Evolutionary conservation across 2,113 vertebrate species (phyloP).

Genomic region (Dasyornis broadbenti): DNA sequence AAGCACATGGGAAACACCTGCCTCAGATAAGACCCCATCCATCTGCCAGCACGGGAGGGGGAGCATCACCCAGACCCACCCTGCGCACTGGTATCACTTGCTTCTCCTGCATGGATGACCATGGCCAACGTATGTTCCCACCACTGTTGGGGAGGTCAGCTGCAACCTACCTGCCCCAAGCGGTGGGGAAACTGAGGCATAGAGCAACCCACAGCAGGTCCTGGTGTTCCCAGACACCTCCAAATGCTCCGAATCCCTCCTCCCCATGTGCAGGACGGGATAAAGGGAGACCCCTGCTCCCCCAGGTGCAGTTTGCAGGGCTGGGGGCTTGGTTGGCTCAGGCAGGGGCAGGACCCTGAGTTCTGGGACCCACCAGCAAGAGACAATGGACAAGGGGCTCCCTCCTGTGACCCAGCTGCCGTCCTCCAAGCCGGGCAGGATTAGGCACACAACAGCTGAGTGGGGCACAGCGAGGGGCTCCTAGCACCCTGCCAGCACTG

Average conservation of each 20-base stretch:
- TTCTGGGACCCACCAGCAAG: background rate
- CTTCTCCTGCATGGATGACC: background rate
- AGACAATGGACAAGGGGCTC: slow-evolving; percentile 28
- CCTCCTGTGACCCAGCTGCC: background rate
- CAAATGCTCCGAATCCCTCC: accelerated
- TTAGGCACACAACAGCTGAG: slow-evolving; percentile 22
- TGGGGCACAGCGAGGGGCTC: background rate
- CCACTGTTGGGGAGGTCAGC: background rate
- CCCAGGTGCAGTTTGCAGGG: too few species aligned
- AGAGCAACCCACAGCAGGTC: background rate
- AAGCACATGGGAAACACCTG: slow-evolving; percentile 30
- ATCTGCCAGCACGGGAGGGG: background rate
- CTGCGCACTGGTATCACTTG: background rate
- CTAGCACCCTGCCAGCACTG: background rate
- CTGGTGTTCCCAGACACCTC: background rate
- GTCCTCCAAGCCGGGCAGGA: background rate
- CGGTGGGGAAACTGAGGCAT: background rate
- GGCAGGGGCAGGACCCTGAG: background rate
- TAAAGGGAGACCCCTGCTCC: background rate
- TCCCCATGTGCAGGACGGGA: background rate
- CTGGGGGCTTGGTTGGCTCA: background rate
- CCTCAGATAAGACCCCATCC: background rate
- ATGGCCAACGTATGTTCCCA: background rate
- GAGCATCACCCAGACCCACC: background rate
- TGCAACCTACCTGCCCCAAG: background rate